Evolutionary conservation across 2,113 vertebrate genomes (phyloP).

Genomic region (Embiotoca jacksoni): DNA sequence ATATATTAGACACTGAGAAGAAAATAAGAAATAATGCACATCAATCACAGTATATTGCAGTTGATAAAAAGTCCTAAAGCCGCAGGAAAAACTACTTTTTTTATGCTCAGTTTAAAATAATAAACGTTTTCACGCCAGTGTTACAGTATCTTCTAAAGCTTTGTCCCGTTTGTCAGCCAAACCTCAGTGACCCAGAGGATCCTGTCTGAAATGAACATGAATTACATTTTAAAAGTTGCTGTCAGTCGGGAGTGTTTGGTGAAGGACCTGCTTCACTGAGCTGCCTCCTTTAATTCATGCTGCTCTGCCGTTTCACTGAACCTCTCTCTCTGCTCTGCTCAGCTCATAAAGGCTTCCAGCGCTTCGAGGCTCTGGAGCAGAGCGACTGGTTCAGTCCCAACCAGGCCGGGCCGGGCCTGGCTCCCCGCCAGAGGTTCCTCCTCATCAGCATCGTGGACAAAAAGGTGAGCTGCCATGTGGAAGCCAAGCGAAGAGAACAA

Average conservation of each 20-base stretch:
- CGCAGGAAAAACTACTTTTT: background rate
- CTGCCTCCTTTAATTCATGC: background rate
- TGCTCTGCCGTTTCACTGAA: conserved; percentile 4
- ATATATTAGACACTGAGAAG: too few relatives aligned
- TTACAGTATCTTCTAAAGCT: background rate
- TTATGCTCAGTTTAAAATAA: background rate
- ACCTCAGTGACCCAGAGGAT: background rate
- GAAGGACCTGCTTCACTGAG: background rate
- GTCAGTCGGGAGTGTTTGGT: conserved; percentile 1
- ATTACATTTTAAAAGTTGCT: background rate
- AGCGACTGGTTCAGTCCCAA: conserved; percentile 79
- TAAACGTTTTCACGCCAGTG: background rate
- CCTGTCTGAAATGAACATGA: background rate
- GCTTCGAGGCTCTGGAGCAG: conserved; percentile 92
- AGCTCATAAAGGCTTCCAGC: conserved; percentile 95
- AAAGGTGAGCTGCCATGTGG: conserved; percentile 84
- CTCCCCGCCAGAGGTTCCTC: conserved; percentile 92
- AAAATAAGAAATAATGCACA: too few relatives aligned
- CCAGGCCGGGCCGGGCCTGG: conserved; percentile 79
- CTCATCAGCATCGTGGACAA: conserved; percentile 90
- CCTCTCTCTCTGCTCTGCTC: conserved; percentile 28
- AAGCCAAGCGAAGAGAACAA: background rate
- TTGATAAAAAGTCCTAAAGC: background rate
- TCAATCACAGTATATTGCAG: too few relatives aligned
- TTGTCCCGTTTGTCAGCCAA: background rate